Percentiles rank a stretch among this genome's conserved stretches.
These are phyloP conservation scores for Lomographa bimaculata DNA, from an alignment of 2,888 invertebrate genomes.

Conservation along the genomic window DNA sequence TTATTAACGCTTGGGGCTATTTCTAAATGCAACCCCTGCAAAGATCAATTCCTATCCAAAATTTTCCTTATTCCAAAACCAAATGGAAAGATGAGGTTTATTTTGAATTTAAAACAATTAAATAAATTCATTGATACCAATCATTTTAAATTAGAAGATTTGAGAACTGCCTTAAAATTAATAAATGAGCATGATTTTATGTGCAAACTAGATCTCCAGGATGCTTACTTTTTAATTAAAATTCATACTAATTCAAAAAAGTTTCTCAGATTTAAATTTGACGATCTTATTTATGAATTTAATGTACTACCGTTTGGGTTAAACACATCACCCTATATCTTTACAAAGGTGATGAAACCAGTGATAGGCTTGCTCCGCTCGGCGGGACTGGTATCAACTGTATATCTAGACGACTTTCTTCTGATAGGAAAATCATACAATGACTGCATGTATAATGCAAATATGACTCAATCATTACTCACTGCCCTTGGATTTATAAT, in stretches of 20 bases:
- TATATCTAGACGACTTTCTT: conserved; percentile 26
- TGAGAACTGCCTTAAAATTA: conserved; percentile 20
- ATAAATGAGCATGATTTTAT: conserved; percentile 14
- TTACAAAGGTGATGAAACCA: conserved; percentile 25
- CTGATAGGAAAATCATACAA: conserved; percentile 9
- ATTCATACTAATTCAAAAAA: conserved; percentile 4
- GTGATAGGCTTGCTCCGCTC: conserved; percentile 17
- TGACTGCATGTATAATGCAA: background rate
- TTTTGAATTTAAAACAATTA: conserved; percentile 20
- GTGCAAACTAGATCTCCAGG: conserved; percentile 23
- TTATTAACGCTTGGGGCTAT: conserved; percentile 9
- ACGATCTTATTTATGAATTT: conserved; percentile 7
- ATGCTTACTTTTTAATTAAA: conserved; percentile 21
- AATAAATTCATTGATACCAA: conserved; percentile 18
- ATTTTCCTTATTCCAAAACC: conserved; percentile 21
- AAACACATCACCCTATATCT: conserved; percentile 17
- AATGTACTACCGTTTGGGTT: conserved; percentile 18
- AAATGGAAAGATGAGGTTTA: conserved; percentile 16
- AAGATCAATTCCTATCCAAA: conserved; percentile 19
- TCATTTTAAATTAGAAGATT: conserved; percentile 31
- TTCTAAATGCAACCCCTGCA: conserved; percentile 3
- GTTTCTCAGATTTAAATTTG: conserved; percentile 12
- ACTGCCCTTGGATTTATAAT: too few relatives aligned
- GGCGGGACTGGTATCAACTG: conserved; percentile 14
- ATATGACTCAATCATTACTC: too few relatives aligned